phyloP scores from a whole-genome alignment of 2,888 invertebrate genomes.

The Campoplex nolae region DNA sequence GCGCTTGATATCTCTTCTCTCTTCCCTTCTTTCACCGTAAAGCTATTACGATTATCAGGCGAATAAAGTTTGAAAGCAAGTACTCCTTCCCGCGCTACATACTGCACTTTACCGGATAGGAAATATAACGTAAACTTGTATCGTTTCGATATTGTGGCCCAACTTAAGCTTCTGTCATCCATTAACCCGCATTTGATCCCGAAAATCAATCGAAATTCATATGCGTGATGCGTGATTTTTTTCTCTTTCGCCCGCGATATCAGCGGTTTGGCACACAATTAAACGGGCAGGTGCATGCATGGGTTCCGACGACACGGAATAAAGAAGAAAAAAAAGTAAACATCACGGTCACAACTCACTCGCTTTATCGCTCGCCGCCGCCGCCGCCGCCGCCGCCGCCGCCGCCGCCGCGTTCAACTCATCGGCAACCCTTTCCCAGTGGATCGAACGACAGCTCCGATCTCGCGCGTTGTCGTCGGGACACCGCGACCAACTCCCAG shows the following conservation, averaged over 20 bases:
- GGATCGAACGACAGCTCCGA: neutral
- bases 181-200: slow-evolving; percentile 32
- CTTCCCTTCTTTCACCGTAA: slow-evolving; percentile 5
- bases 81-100: slow-evolving; percentile 67
- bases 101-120: neutral
- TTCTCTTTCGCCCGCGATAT: slow-evolving; percentile 5
- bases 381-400: too few relatives aligned
- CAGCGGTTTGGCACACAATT: slow-evolving; percentile 2
- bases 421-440: too few relatives aligned
- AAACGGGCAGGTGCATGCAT: neutral
- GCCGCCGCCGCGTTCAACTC: too few relatives aligned
- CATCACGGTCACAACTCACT: slow-evolving; percentile 6
- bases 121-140: slow-evolving; percentile 4
- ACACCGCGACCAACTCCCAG: neutral
- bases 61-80: slow-evolving; percentile 65
- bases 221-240: neutral
- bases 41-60: slow-evolving; percentile 61
- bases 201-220: neutral
- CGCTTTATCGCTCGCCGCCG: neutral
- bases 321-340: neutral
- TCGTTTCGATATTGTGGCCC: slow-evolving; percentile 37
- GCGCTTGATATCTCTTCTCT: slow-evolving; percentile 24
- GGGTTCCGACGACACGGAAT: slow-evolving; percentile 10
- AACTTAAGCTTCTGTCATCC: neutral
- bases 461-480: slow-evolving; percentile 22